Base-by-base conservation (phyloP, 2,888 invertebrate genomes). In the Ichneumoninae sp. region DNA sequence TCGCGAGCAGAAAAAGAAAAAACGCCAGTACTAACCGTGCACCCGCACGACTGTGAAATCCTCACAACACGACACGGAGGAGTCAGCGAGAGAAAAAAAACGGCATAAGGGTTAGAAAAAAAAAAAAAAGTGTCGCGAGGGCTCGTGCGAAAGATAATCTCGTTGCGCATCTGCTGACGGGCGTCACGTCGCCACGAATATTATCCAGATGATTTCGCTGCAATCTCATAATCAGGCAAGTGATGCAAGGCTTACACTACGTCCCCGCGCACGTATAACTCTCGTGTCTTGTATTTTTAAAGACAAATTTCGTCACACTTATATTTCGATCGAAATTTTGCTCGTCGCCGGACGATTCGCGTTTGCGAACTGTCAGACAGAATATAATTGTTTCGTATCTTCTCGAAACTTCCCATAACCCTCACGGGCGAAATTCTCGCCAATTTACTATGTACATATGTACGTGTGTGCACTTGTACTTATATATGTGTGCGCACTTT, bases 171-270 rank as follows among this genome's bases (percentile, higher is more conserved):
- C 84, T 72, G 79, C 82, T 71, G 82, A 84, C 82, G 79, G 69
- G 40, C 66, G 40, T 7, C 16, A 60, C 40, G 50, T 30, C 40
- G 33, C 69, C 3, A 71, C 68, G n/a, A 74, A 54, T 72, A 71
- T 71, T 80, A 36, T 83, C 83, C 76, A 83, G 88, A 93, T 93
- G 93, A 91, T 93, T 90, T 90, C 93, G 68, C 88, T 93, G 74
- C 93, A 93, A 83, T 91, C 90, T 83, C 92, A 93, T 83, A 93
- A 93, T 87, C 93, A 93, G 92, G 93, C 91, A 88, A 70, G 89
- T 89, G 87, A 86, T 85, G 86, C 86, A 87, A 87, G 82, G 47
- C 74, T 44, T 71, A 47, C 19, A 44, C 72, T n/a, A 26, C 44
- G 26, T 10, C 26, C 47, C 8, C 26, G 30, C 22, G 60, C 60